Evolutionary conservation across 1,140 invertebrate genomes (phyloP).

Genomic region (Heliconius hewitsoni): DNA sequence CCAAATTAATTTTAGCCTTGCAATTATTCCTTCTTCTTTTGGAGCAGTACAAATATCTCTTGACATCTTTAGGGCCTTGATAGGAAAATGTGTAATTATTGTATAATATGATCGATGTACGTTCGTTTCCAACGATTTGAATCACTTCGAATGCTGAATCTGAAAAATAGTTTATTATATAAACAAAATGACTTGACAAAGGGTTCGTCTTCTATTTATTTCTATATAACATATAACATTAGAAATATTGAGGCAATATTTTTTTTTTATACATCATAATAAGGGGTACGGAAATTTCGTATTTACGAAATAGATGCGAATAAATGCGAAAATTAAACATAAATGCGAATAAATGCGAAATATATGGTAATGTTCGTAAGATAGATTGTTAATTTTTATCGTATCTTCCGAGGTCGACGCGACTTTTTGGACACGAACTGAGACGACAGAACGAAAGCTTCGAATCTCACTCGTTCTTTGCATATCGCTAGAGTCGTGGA

Average conservation of each 20-base stretch:
- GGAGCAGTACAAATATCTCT: conserved; percentile 38
- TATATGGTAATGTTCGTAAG: no score
- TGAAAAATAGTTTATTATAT: conserved; percentile 13
- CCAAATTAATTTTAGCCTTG: conserved; percentile 36
- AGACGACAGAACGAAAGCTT: no score
- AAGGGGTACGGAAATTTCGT: no score
- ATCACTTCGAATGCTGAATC: conserved; percentile 22
- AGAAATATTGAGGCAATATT: background rate
- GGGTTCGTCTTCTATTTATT: background rate
- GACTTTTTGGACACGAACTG: no score
- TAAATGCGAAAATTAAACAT: no score
- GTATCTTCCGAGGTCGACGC: no score
- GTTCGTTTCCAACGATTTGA: conserved; percentile 13
- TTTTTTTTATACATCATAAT: no score
- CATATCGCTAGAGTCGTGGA: no score
- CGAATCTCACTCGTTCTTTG: no score
- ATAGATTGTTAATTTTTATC: no score
- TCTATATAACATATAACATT: background rate
- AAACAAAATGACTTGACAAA: background rate
- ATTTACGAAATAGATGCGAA: no score
- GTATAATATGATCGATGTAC: conserved; percentile 21
- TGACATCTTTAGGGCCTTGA: conserved; percentile 10
- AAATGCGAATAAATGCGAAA: no score
- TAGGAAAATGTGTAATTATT: conserved; percentile 34
- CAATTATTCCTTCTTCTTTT: conserved; percentile 33